phyloP scores from a whole-genome alignment of 2,113 vertebrate species.

The Myotis davidii region DNA sequence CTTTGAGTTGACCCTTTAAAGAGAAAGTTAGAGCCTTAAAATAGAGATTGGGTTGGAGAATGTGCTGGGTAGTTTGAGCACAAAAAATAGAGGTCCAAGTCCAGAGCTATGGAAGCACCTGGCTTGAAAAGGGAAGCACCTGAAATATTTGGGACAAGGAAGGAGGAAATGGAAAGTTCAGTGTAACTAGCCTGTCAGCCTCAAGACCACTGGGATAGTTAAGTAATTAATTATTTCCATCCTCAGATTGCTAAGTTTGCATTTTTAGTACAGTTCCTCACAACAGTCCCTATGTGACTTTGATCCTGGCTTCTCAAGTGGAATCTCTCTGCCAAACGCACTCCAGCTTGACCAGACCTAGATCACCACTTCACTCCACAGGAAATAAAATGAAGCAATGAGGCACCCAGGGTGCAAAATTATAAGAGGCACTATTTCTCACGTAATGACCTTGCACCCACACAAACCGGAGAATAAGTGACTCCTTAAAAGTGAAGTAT shows the following conservation, averaged over 20 bases:
- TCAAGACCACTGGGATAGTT: neutral
- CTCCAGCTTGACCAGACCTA: neutral
- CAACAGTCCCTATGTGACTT: neutral
- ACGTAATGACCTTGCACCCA: neutral
- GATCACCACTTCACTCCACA: neutral
- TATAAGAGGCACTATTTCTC: neutral
- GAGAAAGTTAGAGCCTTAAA: neutral
- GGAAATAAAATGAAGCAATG: neutral
- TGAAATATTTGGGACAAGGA: neutral
- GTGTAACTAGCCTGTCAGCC: neutral
- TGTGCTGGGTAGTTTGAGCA: neutral
- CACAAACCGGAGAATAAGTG: neutral
- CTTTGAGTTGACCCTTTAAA: neutral
- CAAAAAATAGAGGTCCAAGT: neutral
- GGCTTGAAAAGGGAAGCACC: neutral
- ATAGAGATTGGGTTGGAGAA: neutral
- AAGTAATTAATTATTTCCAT: neutral
- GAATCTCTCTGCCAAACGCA: neutral
- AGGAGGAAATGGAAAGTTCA: neutral
- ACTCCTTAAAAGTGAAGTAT: neutral
- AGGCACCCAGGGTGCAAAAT: rapidly evolving
- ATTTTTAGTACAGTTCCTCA: neutral
- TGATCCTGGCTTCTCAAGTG: neutral
- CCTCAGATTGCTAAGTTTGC: neutral
- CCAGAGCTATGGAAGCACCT: neutral